Base-by-base conservation (phyloP, 2,888 invertebrate genomes). In the Tholera decimalis region DNA sequence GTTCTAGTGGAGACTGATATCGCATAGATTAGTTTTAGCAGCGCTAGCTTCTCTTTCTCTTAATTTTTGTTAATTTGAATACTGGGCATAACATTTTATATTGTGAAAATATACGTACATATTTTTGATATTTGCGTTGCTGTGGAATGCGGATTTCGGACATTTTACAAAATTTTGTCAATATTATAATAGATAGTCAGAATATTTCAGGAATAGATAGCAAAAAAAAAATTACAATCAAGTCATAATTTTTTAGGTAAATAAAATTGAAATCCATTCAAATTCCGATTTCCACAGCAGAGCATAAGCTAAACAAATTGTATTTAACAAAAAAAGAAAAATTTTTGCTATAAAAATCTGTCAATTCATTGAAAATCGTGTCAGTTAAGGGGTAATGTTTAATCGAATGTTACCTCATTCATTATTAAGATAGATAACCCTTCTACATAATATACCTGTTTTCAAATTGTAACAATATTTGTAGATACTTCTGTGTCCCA, bases 11-110 rank as follows among this genome's bases (percentile, higher is more conserved):
- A 95, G 95, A 95, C 95, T 95, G 95, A 95, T 94, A 94, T 91
- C 92, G 94, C 94, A 91, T 95, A 95, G 94, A 93, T 93, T 94
- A 95, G 95, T 94, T 95, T 94, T 95, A 95, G 95, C 95, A 90
- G 91, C 94, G 95, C 95, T 95, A 95, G 95, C 95, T 94, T 95
- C 93, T 93, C 92, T 92, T 88, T 92, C 89, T 90, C 89, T 91
- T 88, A 89, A 89, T 87, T 92, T 87, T 90, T 86, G 88, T 78
- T 80, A 63, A 24, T 77, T 77, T 71, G 46, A 81, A 82, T 83
- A 91, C 92, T 91, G 92, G 90, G 85, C 89, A 90, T 90, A 88
- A 86, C 85, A 73, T 90, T 88, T 85, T 84, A 80, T 85, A 87
- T 83, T 82, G 76, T 79, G 80, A 78, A 86, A 85, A 80, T 83